Evolutionary conservation across 2,888 invertebrate species (phyloP).

Genomic region (Digitonthophagus gazella): DNA sequence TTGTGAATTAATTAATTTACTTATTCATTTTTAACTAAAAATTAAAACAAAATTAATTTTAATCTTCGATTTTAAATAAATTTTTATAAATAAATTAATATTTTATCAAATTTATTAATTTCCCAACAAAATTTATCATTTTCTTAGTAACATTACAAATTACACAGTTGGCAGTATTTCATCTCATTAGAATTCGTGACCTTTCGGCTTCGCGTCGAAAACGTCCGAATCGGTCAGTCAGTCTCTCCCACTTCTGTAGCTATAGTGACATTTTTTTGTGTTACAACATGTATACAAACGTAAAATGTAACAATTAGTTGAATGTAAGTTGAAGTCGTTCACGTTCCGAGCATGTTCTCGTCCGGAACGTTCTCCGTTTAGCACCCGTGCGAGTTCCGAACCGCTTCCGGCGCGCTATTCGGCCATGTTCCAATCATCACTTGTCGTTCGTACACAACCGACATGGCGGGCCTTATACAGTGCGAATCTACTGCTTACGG

Average conservation of each 20-base stretch:
- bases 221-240: conserved; percentile 20
- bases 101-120: no score
- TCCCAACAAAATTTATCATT: no score
- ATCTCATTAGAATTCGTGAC: no score
- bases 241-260: conserved; percentile 46
- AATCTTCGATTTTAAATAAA: no score
- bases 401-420: conserved; percentile 20
- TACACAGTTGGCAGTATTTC: no score
- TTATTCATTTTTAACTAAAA: no score
- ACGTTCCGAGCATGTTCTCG: conserved; percentile 19
- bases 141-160: no score
- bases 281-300: conserved; percentile 56
- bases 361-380: conserved; percentile 1
- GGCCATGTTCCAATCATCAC: conserved; percentile 18
- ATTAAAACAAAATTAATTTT: no score
- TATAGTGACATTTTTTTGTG: conserved; percentile 52
- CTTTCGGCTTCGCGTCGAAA: conserved; percentile 11
- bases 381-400: conserved; percentile 1
- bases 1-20: no score
- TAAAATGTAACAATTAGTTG: conserved; percentile 49
- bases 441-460: conserved; percentile 34
- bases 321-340: conserved; percentile 38
- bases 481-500: conserved; percentile 12
- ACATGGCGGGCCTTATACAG: conserved; percentile 37
- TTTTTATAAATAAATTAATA: no score